Conservation (phyloP, 2,888 invertebrate species). For the Gymnoscelis rufifasciata region DNA sequence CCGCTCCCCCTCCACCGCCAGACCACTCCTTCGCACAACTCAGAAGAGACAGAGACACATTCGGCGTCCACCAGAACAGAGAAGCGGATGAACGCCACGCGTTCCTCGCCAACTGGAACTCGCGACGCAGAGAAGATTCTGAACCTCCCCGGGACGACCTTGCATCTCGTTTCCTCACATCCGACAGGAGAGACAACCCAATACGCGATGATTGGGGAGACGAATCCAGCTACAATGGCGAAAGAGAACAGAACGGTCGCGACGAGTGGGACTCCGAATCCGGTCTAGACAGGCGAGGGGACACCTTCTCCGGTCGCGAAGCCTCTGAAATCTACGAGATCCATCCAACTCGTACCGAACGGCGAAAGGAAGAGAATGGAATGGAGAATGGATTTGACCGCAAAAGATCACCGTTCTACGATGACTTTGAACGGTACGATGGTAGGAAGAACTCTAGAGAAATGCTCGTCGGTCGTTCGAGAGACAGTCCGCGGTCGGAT, state of each 20-base stretch:
- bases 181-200: conserved; percentile 58
- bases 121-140: conserved; percentile 61
- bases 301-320: conserved; percentile 64
- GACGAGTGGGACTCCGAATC: conserved; percentile 76
- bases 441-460: conserved; percentile 73
- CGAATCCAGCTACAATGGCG: conserved; percentile 62
- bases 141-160: conserved; percentile 63
- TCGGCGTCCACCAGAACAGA: conserved; percentile 84
- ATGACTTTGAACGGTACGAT: conserved; percentile 69
- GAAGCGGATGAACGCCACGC: conserved; percentile 76
- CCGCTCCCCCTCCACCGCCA: conserved; percentile 78
- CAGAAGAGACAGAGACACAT: conserved; percentile 84
- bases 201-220: conserved; percentile 67
- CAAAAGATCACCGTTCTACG: conserved; percentile 62
- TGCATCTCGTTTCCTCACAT: conserved; percentile 64
- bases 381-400: conserved; percentile 56
- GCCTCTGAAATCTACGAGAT: conserved; percentile 73
- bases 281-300: conserved; percentile 59
- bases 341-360: conserved; percentile 56
- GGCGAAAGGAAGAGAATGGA: conserved; percentile 61
- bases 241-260: conserved; percentile 51
- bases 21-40: conserved; percentile 82
- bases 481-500: conserved; percentile 70
- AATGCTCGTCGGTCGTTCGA: conserved; percentile 68
- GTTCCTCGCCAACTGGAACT: conserved; percentile 74